phyloP scores from a whole-genome alignment of 1,140 invertebrate genomes.

The Achatina immaculata region DNA sequence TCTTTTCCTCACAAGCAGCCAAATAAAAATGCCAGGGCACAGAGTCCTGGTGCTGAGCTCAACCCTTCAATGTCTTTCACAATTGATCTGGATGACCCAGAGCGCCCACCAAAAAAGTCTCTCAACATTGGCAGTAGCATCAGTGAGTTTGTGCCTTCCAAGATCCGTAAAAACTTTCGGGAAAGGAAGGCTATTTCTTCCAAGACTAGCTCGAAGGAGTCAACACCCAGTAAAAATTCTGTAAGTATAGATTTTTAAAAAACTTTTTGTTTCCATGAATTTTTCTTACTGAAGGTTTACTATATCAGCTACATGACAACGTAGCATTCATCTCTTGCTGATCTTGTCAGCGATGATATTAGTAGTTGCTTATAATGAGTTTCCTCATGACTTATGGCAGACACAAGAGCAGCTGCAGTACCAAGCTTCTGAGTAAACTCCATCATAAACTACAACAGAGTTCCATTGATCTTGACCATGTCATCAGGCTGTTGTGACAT shows the following conservation, averaged over 20 bases:
- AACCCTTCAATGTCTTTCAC: slow-evolving; percentile 70
- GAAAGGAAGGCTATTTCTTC: slow-evolving; percentile 37
- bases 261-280: too few relatives aligned
- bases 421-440: too few relatives aligned
- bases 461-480: too few relatives aligned
- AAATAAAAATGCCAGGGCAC: slow-evolving; percentile 6
- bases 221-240: slow-evolving; percentile 37
- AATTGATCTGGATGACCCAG: slow-evolving; percentile 70
- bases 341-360: too few relatives aligned
- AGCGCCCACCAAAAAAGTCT: slow-evolving; percentile 40
- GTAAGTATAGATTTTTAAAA: slow-evolving; percentile 34
- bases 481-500: too few relatives aligned
- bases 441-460: too few relatives aligned
- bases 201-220: slow-evolving; percentile 30
- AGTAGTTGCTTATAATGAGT: too few relatives aligned
- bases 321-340: too few relatives aligned
- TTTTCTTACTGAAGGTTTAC: too few relatives aligned
- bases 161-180: slow-evolving; percentile 60
- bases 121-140: slow-evolving; percentile 62
- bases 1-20: background rate
- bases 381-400: too few relatives aligned
- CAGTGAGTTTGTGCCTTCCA: slow-evolving; percentile 72
- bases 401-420: too few relatives aligned
- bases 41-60: background rate
- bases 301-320: too few relatives aligned